Base-by-base conservation (phyloP, 2,113 vertebrate genomes). In the Tupaia tana region DNA sequence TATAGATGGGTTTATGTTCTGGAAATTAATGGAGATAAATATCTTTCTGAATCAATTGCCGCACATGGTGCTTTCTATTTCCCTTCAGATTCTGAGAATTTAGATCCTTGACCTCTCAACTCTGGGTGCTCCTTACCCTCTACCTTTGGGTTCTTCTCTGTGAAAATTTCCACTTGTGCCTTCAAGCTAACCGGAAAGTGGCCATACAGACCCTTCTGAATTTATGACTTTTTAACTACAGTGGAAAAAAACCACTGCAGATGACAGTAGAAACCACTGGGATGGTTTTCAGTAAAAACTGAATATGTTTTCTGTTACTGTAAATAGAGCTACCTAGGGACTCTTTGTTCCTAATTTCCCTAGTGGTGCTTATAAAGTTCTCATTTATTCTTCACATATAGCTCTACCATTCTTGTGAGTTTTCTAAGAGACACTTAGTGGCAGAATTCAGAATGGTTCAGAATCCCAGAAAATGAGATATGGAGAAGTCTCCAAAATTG, bases 261-360 rank as follows among this genome's bases (percentile, higher is more conserved):
- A 88, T 34, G 88, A 92, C 29, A 85, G 67, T 61, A 93, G 82
- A 96, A 94, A 89, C 29, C 58, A 63, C 29, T 14, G 71, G 58
- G 2, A 6, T 93, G 18, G 11, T 94, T 90, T 96, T 79, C 75
- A 88, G 73, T 67, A 61, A 85, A 95, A 89, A 34, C 9, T 52
- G 64, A 63, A 54, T 74, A 31, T 0, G 59, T 52, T 66, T 96
- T 61, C 73, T 56, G 58, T 94, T 93, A 66, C 69, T 63, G 14
- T 86, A 96, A 82, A 58, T 25, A 1, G 22, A 90, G 56, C 11
- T 69, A 63, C 31, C 86, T 81, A 52, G 20, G 27, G 58, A 81
- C 43, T 14, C 58, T 34, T 83, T 92, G 58, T 27, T 88, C 67
- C 58, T 61, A 13, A 86, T 73, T 27, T 59, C 31, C 25, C n/a